Evolutionary conservation across 2,113 vertebrate genomes (phyloP), one percentile per base, ranked within the genome.

Genomic region (Sprattus sprattus): DNA sequence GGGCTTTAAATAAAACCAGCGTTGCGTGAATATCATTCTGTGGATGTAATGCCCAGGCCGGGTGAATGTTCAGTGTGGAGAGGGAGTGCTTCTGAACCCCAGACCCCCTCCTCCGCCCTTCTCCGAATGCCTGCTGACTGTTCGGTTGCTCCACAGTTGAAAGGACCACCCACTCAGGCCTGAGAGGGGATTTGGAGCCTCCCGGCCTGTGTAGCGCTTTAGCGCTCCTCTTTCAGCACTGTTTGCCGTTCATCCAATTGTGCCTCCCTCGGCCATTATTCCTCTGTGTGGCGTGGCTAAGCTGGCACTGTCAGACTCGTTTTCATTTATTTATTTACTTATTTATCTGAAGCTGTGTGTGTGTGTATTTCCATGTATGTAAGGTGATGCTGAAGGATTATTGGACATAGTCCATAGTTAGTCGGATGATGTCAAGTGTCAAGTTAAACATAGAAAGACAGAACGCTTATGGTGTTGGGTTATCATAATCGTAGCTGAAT

Each of bases 21-120:
- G 94, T 95, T 95, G 94, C 95, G 95, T 95, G 95, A 95, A 95
- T 94, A 93, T 95, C 93, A 95, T 96, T 95, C 94, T 94, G 92
- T 93, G 92, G 92, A 93, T 94, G 94, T 94, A 95, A 95, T 92
- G 88, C 89, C 47, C 32, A 39, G 28, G 89, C 92, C 91, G 16
- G 92, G 89, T 94, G 94, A 95, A 94, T 94, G 92, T 94, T 95
- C 92, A 92, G 91, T 94, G 92, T 95, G 92, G 92, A 94, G 92
- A 93, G 92, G 90, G 91, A 88, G 91, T 39, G 92, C 93, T 92
- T 94, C 90, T 92, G 90, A 92, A 90, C n/a, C 25, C 10, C n/a
- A 39, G 39, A 39, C 64, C 64, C 64, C 25, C 64, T 13, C 28
- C 67, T 15, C 32, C 9, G 9, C 11, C 71, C 71, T 32, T 15